These are phyloP conservation scores for Australoheros scitulus DNA, from an alignment of 2,113 vertebrate genomes.

Conservation along the genomic window DNA sequence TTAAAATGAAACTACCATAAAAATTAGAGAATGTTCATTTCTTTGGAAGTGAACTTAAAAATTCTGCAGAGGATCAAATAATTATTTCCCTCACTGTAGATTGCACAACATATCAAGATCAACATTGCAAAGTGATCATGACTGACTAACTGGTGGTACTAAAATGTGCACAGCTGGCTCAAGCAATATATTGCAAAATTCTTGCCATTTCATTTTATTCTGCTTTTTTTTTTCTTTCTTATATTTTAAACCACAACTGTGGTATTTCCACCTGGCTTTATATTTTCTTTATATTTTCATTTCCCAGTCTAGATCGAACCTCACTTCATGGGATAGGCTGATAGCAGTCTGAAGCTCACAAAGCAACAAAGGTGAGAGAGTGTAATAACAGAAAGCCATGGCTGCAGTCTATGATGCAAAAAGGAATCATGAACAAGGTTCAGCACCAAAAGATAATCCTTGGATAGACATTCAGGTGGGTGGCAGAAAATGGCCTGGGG, in stretches of 20 bases:
- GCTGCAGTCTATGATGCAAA: not conserved
- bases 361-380: not conserved
- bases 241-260: not conserved
- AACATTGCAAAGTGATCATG: not conserved
- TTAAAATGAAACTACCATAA: too few species aligned
- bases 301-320: not conserved
- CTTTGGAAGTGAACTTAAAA: too few species aligned
- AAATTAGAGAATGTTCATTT: too few species aligned
- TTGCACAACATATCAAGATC: not conserved
- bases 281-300: too few species aligned
- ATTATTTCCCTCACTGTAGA: too few species aligned
- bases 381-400: not conserved
- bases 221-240: not conserved
- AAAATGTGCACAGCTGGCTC: not conserved
- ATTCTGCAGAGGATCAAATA: too few species aligned
- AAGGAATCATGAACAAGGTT: not conserved
- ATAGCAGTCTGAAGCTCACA: not conserved
- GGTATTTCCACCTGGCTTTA: not conserved
- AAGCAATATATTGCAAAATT: not conserved
- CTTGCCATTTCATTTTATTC: accelerated
- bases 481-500: too few species aligned
- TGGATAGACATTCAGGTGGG: too few species aligned
- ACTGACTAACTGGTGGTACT: not conserved
- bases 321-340: not conserved
- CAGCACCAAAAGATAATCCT: not conserved